A percentile compares a stretch with the other conserved stretches of the same genome.
These are phyloP conservation scores for Tachuris rubrigastra DNA, from an alignment of 2,113 vertebrate genomes.

Conservation along the genomic window DNA sequence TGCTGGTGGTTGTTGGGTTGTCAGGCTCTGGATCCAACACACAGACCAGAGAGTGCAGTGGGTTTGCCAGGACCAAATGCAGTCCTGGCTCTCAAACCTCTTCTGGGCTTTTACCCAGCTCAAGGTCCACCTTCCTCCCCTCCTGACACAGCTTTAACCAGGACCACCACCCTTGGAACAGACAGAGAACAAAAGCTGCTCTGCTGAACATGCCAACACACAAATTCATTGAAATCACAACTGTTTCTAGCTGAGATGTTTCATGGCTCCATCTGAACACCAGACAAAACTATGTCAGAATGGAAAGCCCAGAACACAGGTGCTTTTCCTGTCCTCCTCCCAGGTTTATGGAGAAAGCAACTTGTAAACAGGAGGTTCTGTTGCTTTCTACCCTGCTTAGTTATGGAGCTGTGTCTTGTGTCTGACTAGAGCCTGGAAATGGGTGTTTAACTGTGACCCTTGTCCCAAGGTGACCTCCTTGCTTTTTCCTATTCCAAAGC, in stretches of 20 bases:
- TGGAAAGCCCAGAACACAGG: not conserved
- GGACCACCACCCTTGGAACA: not conserved
- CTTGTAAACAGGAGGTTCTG: not conserved
- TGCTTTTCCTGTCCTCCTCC: not conserved
- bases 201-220: not conserved
- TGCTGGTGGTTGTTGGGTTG: not conserved
- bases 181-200: not conserved
- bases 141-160: not conserved
- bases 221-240: not conserved
- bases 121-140: not conserved
- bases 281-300: not conserved
- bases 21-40: not conserved
- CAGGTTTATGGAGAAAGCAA: not conserved
- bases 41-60: not conserved
- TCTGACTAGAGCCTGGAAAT: not conserved
- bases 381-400: not conserved
- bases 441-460: not conserved
- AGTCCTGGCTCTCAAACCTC: not conserved
- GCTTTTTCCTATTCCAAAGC: not conserved
- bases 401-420: accelerated
- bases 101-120: not conserved
- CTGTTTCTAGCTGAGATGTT: not conserved
- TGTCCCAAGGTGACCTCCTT: not conserved
- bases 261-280: not conserved
- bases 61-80: not conserved